Conservation (phyloP, 2,113 vertebrate species). For the Oryzias javanicus region DNA sequence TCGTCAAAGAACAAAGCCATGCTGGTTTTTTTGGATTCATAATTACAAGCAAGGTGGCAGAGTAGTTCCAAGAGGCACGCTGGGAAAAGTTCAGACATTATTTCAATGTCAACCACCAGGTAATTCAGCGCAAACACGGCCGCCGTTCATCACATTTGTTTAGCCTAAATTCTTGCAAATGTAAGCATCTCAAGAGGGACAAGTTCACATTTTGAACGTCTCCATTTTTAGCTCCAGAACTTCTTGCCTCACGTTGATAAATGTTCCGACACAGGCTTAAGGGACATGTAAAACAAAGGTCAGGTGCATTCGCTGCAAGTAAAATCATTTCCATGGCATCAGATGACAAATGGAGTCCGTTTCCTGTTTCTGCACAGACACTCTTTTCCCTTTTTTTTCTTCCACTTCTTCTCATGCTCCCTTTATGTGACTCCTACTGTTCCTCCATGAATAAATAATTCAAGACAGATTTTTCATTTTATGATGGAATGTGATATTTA, state of each 20-base stretch:
- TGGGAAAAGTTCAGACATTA: constrained; percentile 15
- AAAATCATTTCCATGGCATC: constrained; percentile 44
- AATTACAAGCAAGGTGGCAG: constrained; percentile 21
- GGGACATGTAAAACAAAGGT: constrained; percentile 67
- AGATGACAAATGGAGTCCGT: constrained; percentile 60
- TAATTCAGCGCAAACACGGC: background rate
- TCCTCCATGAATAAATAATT: constrained; percentile 69
- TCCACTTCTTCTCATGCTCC: constrained; percentile 17
- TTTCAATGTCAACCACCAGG: constrained; percentile 5
- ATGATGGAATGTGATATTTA: constrained; percentile 59
- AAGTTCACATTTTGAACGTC: constrained; percentile 1
- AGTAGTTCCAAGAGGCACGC: constrained; percentile 22
- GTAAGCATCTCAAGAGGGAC: constrained; percentile 12
- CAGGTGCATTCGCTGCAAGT: constrained; percentile 32
- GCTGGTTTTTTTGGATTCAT: constrained; percentile 30
- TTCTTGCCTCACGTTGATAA: constrained; percentile 30
- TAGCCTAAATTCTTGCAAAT: constrained; percentile 17
- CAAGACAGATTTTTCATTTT: constrained; percentile 60
- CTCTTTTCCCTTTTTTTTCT: background rate
- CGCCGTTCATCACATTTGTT: constrained; percentile 3
- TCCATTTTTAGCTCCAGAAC: constrained; percentile 30
- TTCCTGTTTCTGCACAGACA: constrained; percentile 47
- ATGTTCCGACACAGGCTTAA: constrained; percentile 36
- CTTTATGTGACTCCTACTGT: constrained; percentile 24
- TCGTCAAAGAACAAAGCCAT: constrained; percentile 65